Evolutionary conservation across 2,113 vertebrate species (phyloP), one percentile per base, ranked within the genome.

Genomic region (Ceuthmochares aereus): DNA sequence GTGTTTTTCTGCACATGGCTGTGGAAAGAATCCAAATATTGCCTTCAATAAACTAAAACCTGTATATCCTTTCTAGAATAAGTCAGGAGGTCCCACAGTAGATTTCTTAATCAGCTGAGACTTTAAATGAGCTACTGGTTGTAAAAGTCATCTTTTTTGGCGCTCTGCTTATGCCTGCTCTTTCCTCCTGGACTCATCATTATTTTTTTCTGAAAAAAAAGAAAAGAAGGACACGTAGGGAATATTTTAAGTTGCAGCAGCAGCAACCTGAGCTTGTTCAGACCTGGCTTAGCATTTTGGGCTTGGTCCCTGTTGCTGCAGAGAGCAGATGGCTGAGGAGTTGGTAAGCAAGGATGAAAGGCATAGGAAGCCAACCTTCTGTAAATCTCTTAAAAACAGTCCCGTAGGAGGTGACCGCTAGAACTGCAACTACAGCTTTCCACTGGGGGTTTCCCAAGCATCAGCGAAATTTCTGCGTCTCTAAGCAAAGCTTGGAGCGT

Each of bases 241-340:
- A 54, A 29, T 23, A 37, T 68, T 81, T 84, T 23, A 79, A 68
- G 22, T 37, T 47, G 37, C 29, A n/a, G 73, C 52, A 87, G 73
- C 25, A 84, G 56, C 60, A 21, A 32, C 13, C n/a, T 30, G 55
- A 93, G 55, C 36, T 64, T 88, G 42, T 59, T 87, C 29, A 93
- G 37, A 30, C 29, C 67, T 54, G 18, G 67, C 23, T 45, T 85
- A 54, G 7, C 63, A 55, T 84, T 94, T 36, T 77, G 63, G 79
- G 20, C 27, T 90, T 43, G 20, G 23, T 60, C 93, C 68, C 76
- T 62, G 32, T 37, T 77, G 73, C 51, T 51, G 63, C 47, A 51
- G 72, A 74, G 54, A 93, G 67, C 92, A 92, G 90, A 86, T 83
- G 92, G 85, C 51, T 56, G 76, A 93, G 34, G 27, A 43, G 68